Conservation (phyloP, 2,113 vertebrate species). For the Promerops cafer region DNA sequence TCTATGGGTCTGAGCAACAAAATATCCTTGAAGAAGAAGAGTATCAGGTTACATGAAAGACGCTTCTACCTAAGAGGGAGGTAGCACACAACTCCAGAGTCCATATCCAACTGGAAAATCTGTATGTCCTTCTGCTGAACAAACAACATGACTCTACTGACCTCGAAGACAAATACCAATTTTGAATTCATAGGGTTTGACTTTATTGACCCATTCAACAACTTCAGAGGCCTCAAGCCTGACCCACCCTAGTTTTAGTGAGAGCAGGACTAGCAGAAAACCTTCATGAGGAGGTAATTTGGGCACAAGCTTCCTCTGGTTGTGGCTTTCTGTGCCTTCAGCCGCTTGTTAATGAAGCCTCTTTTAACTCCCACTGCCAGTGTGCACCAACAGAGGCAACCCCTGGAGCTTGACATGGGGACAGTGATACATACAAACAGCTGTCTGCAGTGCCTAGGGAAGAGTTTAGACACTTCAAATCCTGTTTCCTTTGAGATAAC, state of each 20-base stretch:
- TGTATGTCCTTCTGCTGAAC: background rate
- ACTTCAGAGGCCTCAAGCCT: background rate
- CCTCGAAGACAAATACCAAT: background rate
- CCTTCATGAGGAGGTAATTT: background rate
- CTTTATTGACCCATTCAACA: background rate
- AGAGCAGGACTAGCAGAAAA: background rate
- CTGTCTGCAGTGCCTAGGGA: background rate
- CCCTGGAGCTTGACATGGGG: background rate
- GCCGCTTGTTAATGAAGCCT: background rate
- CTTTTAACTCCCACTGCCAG: background rate
- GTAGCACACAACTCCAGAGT: background rate
- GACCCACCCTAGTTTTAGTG: background rate
- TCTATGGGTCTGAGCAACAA: background rate
- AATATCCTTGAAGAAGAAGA: background rate
- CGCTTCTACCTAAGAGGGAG: background rate
- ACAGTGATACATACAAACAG: background rate
- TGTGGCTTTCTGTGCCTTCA: background rate
- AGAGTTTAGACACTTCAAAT: background rate
- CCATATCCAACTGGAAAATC: background rate
- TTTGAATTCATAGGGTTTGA: background rate
- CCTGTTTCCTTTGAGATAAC: background rate
- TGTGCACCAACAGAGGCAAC: rapidly evolving
- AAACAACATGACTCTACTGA: background rate
- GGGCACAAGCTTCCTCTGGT: background rate
- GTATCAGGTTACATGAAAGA: background rate